Evolutionary conservation across 2,797 vertebrate genomes (phyloP).

Genomic region (Peromyscus eremicus): DNA sequence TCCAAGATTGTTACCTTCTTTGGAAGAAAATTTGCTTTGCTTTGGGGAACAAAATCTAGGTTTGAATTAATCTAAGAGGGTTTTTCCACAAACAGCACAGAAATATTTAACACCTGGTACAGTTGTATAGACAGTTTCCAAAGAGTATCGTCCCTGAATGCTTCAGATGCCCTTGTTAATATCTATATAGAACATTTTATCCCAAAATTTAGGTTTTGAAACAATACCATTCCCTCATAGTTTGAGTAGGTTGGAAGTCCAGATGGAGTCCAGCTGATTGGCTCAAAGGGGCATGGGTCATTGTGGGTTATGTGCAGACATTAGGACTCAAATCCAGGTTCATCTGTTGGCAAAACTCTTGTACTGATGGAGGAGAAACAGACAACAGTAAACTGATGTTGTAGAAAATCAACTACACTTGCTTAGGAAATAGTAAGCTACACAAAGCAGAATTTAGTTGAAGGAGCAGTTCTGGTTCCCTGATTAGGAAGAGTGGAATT

Average conservation of each 20-base stretch:
- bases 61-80: neutral
- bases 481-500: neutral
- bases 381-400: neutral
- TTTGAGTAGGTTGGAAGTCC: neutral
- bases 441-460: neutral
- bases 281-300: neutral
- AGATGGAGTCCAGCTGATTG: neutral
- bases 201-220: slow-evolving; percentile 1
- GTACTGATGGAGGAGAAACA: neutral
- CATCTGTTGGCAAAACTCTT: neutral
- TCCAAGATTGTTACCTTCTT: neutral
- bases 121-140: neutral
- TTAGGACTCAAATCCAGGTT: neutral
- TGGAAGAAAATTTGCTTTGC: slow-evolving; percentile 3
- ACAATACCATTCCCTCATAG: neutral
- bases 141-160: neutral
- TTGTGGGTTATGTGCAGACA: neutral
- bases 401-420: neutral
- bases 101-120: neutral
- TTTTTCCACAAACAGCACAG: slow-evolving; percentile 15
- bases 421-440: neutral
- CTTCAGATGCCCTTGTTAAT: neutral
- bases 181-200: neutral
- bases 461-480: neutral
- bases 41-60: neutral